Conservation (phyloP, 2,888 invertebrate species). For the Mongoloraphidia duomilia region DNA sequence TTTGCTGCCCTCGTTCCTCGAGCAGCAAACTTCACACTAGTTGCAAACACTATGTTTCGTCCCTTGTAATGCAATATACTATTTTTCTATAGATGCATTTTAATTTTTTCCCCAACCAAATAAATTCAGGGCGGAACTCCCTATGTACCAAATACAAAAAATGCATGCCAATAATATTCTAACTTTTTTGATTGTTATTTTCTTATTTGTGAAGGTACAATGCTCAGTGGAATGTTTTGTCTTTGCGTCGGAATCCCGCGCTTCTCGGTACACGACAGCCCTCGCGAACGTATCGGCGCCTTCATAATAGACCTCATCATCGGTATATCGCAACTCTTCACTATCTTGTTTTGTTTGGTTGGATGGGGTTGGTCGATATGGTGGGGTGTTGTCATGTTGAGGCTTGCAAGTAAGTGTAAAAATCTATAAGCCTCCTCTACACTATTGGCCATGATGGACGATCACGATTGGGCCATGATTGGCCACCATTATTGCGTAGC, state of each 20-base stretch:
- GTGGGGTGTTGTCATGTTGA: constrained; percentile 91
- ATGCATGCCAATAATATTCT: neutral
- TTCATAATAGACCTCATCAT: constrained; percentile 76
- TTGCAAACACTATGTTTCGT: no score
- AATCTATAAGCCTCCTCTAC: no score
- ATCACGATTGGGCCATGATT: no score
- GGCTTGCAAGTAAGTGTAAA: constrained; percentile 64
- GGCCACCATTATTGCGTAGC: no score
- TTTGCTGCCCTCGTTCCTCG: no score
- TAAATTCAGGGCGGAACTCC: neutral
- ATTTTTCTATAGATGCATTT: no score
- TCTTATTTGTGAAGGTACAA: constrained; percentile 51
- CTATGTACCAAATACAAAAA: neutral
- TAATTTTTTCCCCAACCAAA: no score
- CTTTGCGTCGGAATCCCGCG: constrained; percentile 80
- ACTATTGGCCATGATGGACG: no score
- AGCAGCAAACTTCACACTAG: no score
- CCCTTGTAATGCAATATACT: no score
- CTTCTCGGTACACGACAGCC: constrained; percentile 67
- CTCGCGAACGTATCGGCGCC: constrained; percentile 61
- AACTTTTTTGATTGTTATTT: constrained; percentile 1
- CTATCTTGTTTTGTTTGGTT: constrained; percentile 84
- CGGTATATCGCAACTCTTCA: constrained; percentile 80
- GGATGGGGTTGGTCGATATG: constrained; percentile 98
- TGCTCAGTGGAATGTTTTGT: constrained; percentile 78